These are phyloP conservation scores for Trilocha varians DNA, from an alignment of 2,888 invertebrate genomes.

Conservation along the genomic window DNA sequence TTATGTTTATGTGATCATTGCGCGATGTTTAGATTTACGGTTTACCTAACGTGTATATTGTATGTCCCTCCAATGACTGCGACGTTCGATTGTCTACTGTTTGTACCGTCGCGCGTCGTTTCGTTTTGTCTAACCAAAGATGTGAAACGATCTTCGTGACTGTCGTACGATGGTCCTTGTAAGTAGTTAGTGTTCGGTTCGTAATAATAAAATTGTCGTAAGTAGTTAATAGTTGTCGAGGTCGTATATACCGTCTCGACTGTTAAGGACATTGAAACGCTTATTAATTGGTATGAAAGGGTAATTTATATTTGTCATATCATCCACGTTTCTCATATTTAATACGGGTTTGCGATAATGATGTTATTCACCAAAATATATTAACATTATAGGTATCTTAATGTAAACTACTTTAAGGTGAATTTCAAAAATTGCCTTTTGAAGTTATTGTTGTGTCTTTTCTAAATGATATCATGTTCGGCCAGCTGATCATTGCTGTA, in stretches of 20 bases:
- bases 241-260: conserved; percentile 55
- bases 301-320: conserved; percentile 74
- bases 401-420: conserved; percentile 65
- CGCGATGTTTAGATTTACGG: conserved; percentile 70
- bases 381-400: conserved; percentile 67
- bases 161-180: conserved; percentile 55
- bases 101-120: conserved; percentile 60
- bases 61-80: conserved; percentile 71
- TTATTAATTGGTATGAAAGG: conserved; percentile 75
- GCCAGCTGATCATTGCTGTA: conserved; percentile 41
- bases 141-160: conserved; percentile 52
- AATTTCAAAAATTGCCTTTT: conserved; percentile 68
- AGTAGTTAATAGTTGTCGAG: conserved; percentile 61
- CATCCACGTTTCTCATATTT: conserved; percentile 73
- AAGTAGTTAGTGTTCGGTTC: conserved; percentile 67
- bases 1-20: conserved; percentile 66
- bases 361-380: conserved; percentile 72
- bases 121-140: conserved; percentile 71
- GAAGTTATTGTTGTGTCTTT: conserved; percentile 62
- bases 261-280: conserved; percentile 73
- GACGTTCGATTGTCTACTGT: conserved; percentile 63
- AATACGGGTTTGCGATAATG: conserved; percentile 74
- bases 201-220: conserved; percentile 60
- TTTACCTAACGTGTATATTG: conserved; percentile 60
- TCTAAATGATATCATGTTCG: conserved; percentile 64